Conservation (phyloP, 2,113 vertebrate species). For the Corydoras sp. region DNA sequence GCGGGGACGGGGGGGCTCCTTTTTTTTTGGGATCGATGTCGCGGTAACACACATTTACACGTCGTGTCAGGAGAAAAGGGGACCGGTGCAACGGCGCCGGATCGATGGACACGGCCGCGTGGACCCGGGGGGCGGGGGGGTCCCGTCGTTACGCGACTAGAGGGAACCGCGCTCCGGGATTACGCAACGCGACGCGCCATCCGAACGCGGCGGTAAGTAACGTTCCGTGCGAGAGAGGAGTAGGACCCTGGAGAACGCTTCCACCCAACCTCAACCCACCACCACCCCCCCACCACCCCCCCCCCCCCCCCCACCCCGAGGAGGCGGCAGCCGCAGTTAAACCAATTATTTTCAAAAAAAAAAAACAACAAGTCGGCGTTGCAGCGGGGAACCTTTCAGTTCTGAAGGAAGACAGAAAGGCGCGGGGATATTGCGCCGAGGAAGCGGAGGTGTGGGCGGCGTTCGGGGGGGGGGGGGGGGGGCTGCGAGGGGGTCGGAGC, state of each 20-base stretch:
- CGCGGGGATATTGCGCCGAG: slow-evolving; percentile 31
- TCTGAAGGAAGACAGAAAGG: slow-evolving; percentile 31
- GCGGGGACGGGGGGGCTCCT: background rate
- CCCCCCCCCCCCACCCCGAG: slow-evolving; percentile 23
- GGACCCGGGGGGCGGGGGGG: slow-evolving; percentile 1
- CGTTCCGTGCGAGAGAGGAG: slow-evolving; percentile 30
- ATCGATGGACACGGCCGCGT: background rate
- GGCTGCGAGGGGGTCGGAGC: slow-evolving; percentile 40
- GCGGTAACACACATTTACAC: background rate
- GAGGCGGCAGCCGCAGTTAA: slow-evolving; percentile 34
- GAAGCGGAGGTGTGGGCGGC: slow-evolving; percentile 35
- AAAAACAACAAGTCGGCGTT: slow-evolving; percentile 37
- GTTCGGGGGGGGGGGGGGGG: slow-evolving; percentile 24
- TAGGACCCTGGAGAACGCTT: slow-evolving; percentile 37
- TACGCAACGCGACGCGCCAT: slow-evolving; percentile 30
- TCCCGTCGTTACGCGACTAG: slow-evolving; percentile 23
- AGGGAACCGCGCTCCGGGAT: slow-evolving; percentile 25
- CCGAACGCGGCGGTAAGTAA: slow-evolving; percentile 31
- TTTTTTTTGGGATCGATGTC: no score
- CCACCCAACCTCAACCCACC: slow-evolving; percentile 4
- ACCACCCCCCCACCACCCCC: background rate
- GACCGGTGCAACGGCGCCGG: background rate
- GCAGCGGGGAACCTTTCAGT: slow-evolving; percentile 39
- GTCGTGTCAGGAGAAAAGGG: no score
- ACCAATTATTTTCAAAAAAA: slow-evolving; percentile 43